phyloP scores from a whole-genome alignment of 2,888 invertebrate species.

The Dendrolimus houi region DNA sequence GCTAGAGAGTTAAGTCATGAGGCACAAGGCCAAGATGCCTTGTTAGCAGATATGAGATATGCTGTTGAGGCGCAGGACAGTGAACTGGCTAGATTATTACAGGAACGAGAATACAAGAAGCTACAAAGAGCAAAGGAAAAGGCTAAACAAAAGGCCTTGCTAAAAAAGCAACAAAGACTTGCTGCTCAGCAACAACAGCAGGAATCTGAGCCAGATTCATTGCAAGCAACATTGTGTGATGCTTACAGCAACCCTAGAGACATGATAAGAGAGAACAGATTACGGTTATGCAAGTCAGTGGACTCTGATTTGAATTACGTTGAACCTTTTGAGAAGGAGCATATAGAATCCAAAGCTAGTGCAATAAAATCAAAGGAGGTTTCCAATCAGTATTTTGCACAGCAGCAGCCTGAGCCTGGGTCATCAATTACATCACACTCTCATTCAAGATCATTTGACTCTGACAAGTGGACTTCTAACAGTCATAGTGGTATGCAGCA shows the following conservation, averaged over 20 bases:
- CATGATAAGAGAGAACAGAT: slow-evolving; percentile 52
- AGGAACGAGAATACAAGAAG: slow-evolving; percentile 67
- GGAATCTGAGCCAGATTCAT: slow-evolving; percentile 17
- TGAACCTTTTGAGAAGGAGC: slow-evolving; percentile 68
- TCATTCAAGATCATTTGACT: slow-evolving; percentile 45
- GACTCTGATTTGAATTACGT: slow-evolving; percentile 69
- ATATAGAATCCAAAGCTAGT: slow-evolving; percentile 64
- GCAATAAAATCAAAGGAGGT: slow-evolving; percentile 59
- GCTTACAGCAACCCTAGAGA: slow-evolving; percentile 67
- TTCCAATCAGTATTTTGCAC: slow-evolving; percentile 53
- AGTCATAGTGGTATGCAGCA: slow-evolving; percentile 38
- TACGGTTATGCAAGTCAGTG: slow-evolving; percentile 64
- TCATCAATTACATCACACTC: slow-evolving; percentile 38
- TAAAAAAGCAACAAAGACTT: slow-evolving; percentile 60
- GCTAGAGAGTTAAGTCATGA: slow-evolving; percentile 57
- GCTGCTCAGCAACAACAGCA: slow-evolving; percentile 34
- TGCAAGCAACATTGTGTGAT: slow-evolving; percentile 55
- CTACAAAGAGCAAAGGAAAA: slow-evolving; percentile 66
- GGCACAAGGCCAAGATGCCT: slow-evolving; percentile 48
- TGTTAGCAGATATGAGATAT: slow-evolving; percentile 63
- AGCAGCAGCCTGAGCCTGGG: slow-evolving; percentile 42
- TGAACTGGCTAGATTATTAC: slow-evolving; percentile 58
- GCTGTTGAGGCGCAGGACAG: slow-evolving; percentile 70
- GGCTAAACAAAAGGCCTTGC: slow-evolving; percentile 59
- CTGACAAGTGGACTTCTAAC: slow-evolving; percentile 28